These are phyloP conservation scores for Agrotis ipsilon DNA, from an alignment of 2,888 invertebrate genomes.

Conservation along the genomic window DNA sequence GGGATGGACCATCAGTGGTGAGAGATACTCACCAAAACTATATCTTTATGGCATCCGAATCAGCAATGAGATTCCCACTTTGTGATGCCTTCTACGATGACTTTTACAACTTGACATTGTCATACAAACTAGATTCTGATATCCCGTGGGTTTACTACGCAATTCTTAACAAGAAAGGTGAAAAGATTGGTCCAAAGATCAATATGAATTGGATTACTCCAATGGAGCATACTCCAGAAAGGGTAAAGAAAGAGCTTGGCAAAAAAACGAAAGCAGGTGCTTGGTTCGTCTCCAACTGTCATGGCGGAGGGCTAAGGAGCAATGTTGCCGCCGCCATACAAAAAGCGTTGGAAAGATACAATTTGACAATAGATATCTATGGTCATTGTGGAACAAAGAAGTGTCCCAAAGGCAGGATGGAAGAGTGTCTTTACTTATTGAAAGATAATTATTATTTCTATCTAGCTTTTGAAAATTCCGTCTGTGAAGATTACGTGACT, in stretches of 20 bases:
- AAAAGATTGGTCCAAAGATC: conserved; percentile 79
- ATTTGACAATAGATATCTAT: conserved; percentile 78
- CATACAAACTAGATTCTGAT: conserved; percentile 82
- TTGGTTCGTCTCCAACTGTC: conserved; percentile 84
- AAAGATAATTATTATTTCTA: conserved; percentile 83
- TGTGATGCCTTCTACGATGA: conserved; percentile 73
- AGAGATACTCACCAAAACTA: conserved; percentile 85
- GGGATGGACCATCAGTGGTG: conserved; percentile 73
- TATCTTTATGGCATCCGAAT: conserved; percentile 84
- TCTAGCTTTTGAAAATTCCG: conserved; percentile 82
- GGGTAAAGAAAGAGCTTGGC: conserved; percentile 69
- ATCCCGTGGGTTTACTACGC: conserved; percentile 75
- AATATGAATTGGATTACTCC: conserved; percentile 77
- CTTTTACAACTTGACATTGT: conserved; percentile 83
- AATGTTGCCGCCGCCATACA: conserved; percentile 65
- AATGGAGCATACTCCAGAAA: conserved; percentile 69
- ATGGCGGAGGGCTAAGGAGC: conserved; percentile 68
- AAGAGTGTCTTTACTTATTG: conserved; percentile 77
- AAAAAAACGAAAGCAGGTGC: conserved; percentile 80
- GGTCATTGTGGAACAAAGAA: conserved; percentile 79
- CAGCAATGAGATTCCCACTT: conserved; percentile 75
- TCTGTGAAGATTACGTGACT: conserved; percentile 83
- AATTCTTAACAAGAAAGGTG: conserved; percentile 73
- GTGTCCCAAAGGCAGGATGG: conserved; percentile 76
- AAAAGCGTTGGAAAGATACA: conserved; percentile 69